Percentiles rank a stretch among this genome's conserved stretches.
Evolutionary conservation across 92 coral and sea anemone genomes (phyloP).

Genomic region (Epizoanthus fatuus): DNA sequence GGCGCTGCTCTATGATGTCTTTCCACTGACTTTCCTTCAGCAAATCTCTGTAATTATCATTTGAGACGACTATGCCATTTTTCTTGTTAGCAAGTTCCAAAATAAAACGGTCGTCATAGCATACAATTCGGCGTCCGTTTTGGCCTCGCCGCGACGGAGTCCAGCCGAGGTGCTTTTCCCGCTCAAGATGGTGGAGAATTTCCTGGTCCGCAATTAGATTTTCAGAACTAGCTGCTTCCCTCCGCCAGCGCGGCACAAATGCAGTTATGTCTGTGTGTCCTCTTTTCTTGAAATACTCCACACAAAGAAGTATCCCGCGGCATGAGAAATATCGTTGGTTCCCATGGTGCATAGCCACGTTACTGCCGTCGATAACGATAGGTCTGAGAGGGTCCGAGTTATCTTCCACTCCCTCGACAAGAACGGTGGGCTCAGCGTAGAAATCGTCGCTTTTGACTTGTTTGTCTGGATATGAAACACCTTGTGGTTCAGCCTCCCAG

Average conservation of each 20-base stretch:
- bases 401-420: conserved; percentile 11
- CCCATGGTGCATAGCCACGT: conserved; percentile 98
- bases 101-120: conserved; percentile 94
- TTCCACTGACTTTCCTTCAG: conserved; percentile 85
- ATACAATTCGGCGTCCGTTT: conserved; percentile 84
- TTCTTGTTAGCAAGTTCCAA: conserved; percentile 77
- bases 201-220: conserved; percentile 78
- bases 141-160: conserved; percentile 86
- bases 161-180: conserved; percentile 65
- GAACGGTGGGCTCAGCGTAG: neutral
- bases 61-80: conserved; percentile 94
- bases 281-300: conserved; percentile 79
- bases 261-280: conserved; percentile 95
- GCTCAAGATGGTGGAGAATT: conserved; percentile 67
- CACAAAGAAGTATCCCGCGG: conserved; percentile 91
- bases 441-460: neutral
- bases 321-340: conserved; percentile 91
- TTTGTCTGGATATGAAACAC: neutral
- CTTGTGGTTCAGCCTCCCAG: conserved; percentile 4
- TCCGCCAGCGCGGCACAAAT: conserved; percentile 93
- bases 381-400: conserved; percentile 70
- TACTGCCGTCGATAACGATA: conserved; percentile 97
- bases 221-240: conserved; percentile 71
- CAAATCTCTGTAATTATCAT: conserved; percentile 92
- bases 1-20: conserved; percentile 88